Evolutionary conservation across 2,888 invertebrate species (phyloP), one percentile per base, ranked within the genome.

Genomic region (Nomada fabriciana): DNA sequence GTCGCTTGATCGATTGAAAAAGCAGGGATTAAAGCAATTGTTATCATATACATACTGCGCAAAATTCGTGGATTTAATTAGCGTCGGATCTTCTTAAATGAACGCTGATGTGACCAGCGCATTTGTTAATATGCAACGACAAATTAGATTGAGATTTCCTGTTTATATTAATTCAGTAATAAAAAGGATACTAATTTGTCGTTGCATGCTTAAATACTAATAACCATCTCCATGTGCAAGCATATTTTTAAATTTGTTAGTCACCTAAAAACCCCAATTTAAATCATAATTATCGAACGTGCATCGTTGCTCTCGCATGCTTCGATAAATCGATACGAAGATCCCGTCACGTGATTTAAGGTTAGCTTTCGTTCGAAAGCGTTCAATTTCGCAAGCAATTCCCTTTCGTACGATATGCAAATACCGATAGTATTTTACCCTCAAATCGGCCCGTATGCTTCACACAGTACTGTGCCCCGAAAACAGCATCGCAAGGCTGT

Each of bases 401-500:
- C 57, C 67, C 71, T 43, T 55, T 60, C n/a, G 11, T 23, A 11
- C 57, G 11, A 61, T 59, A 36, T 60, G 80, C 61, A 80, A 70
- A 65, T 61, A 65, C 76, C 59, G 60, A 75, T 59, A 18, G 81
- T 63, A 18, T 85, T 94, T 95, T 95, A 97, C 97, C 98, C 97
- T 98, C 98, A 91, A 95, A 98, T 92, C 98, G 96, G 85, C 99
- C 99, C 80, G 98, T 97, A 91, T 98, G 97, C 95, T 99, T 99
- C 89, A 99, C 96, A 94, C 99, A 99, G 94, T 96, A 99, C 91
- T 96, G 95, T 20, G 98, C 98, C 86, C 96, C 96, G 93, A 97
- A 97, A 80, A 98, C 97, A 79, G 95, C 94, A 86, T 96, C 96
- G 94, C 98, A 98, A 90, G 97, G 95, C 88, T 95, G 95, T 71